A percentile compares a stretch with the other conserved stretches of the same genome.
Conservation (phyloP, 2,797 vertebrate species). For the Gobionotothen gibberifrons region DNA sequence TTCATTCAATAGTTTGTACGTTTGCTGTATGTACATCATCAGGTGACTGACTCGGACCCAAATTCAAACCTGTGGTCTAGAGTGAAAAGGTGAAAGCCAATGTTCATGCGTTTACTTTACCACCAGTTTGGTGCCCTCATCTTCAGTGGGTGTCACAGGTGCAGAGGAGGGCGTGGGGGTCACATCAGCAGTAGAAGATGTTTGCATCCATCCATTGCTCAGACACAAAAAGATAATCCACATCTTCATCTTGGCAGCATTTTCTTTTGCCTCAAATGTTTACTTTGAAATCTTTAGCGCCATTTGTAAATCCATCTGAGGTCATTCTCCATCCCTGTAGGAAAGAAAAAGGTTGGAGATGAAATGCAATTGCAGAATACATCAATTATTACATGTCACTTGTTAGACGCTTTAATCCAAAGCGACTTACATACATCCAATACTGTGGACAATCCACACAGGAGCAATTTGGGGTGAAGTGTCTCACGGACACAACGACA, state of each 20-base stretch:
- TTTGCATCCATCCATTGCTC: conserved; percentile 49
- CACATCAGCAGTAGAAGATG: conserved; percentile 21
- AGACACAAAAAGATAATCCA: conserved; percentile 67
- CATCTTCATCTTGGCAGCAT: conserved; percentile 64
- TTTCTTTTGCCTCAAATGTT: neutral
- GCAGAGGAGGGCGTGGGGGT: conserved; percentile 30
- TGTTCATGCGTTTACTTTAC: conserved; percentile 55
- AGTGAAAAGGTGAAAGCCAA: no score
- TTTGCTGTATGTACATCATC: neutral
- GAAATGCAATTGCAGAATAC: neutral
- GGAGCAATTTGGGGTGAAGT: no score
- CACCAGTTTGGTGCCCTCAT: conserved; percentile 76
- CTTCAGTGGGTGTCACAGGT: conserved; percentile 68
- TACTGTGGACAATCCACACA: no score
- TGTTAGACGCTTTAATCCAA: no score
- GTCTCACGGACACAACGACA: no score
- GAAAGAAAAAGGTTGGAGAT: neutral
- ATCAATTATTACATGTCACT: neutral
- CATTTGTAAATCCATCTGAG: neutral
- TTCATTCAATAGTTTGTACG: no score
- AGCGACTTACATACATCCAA: no score
- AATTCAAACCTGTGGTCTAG: neutral
- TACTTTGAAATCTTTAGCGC: neutral
- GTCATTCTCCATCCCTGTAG: conserved; percentile 1
- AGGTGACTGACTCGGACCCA: neutral